phyloP scores from a whole-genome alignment of 2,797 vertebrate genomes.

The Sebastolobus altivelis region DNA sequence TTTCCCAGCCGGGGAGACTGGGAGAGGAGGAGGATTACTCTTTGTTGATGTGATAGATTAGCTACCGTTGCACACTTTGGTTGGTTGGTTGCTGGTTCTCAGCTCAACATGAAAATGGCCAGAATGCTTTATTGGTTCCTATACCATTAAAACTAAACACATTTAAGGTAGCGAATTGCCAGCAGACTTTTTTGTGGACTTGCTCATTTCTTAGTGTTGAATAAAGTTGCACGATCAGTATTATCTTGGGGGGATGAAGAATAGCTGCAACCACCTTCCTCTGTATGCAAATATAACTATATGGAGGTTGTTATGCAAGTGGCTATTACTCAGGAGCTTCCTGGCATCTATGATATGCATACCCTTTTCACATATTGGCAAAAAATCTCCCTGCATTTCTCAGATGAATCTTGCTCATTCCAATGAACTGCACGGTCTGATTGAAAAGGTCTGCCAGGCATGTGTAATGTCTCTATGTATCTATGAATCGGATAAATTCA shows the following conservation, averaged over 20 bases:
- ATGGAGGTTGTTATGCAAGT: background rate
- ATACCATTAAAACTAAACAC: background rate
- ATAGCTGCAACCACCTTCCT: background rate
- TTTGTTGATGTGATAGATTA: constrained; percentile 9
- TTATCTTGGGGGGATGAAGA: background rate
- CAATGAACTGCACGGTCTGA: constrained; percentile 5
- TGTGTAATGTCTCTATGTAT: background rate
- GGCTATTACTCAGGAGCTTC: constrained; percentile 5
- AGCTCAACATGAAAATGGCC: background rate
- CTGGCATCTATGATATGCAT: constrained; percentile 1
- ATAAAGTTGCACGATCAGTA: background rate
- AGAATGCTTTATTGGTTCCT: background rate
- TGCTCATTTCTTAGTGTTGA: background rate
- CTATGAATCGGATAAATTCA: constrained; percentile 13
- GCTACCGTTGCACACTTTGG: constrained; percentile 4
- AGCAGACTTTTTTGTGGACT: background rate
- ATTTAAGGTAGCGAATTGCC: background rate
- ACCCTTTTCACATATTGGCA: background rate
- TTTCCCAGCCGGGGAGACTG: background rate
- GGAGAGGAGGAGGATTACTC: background rate
- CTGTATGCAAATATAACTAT: constrained; percentile 3
- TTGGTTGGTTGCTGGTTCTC: constrained; percentile 2
- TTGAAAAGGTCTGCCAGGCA: background rate
- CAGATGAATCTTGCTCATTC: background rate
- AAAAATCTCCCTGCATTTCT: constrained; percentile 2